phyloP scores from a whole-genome alignment of 2,888 invertebrate genomes.

The Chesias legatella region DNA sequence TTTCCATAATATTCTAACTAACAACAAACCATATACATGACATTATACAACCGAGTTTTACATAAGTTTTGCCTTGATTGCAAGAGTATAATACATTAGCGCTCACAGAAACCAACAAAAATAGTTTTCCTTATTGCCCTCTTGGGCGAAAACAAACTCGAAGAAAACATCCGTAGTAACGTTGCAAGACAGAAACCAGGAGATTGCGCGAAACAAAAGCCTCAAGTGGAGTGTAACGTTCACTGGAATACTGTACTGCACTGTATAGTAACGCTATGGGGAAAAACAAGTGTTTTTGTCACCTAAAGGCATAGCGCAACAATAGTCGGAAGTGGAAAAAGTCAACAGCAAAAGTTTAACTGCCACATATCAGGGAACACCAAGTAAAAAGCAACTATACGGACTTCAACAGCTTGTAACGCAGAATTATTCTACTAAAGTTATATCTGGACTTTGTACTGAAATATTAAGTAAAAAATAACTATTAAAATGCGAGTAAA shows the following conservation, averaged over 20 bases:
- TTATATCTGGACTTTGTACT: too few relatives aligned
- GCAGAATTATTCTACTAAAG: too few relatives aligned
- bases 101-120: slow-evolving; percentile 21
- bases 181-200: slow-evolving; percentile 27
- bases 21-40: too few relatives aligned
- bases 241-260: slow-evolving; percentile 38
- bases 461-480: too few relatives aligned
- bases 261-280: slow-evolving; percentile 27
- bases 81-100: slow-evolving; percentile 23
- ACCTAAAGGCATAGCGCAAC: slow-evolving; percentile 33
- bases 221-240: slow-evolving; percentile 36
- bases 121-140: slow-evolving; percentile 32
- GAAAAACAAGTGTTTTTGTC: slow-evolving; percentile 45
- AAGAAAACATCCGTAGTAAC: slow-evolving; percentile 38
- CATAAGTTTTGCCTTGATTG: slow-evolving; percentile 15
- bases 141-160: slow-evolving; percentile 28
- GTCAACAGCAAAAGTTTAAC: slow-evolving; percentile 34
- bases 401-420: slow-evolving; percentile 22
- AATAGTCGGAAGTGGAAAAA: slow-evolving; percentile 37
- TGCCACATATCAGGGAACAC: slow-evolving; percentile 20
- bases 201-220: slow-evolving; percentile 35
- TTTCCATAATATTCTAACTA: too few relatives aligned
- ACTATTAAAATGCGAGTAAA: too few relatives aligned
- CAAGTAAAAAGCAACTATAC: slow-evolving; percentile 27
- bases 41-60: too few relatives aligned